A percentile compares a stretch with the other conserved stretches of the same genome.
phyloP scores from a whole-genome alignment of 2,113 vertebrate species.

The Coregonus clupeaformis region DNA sequence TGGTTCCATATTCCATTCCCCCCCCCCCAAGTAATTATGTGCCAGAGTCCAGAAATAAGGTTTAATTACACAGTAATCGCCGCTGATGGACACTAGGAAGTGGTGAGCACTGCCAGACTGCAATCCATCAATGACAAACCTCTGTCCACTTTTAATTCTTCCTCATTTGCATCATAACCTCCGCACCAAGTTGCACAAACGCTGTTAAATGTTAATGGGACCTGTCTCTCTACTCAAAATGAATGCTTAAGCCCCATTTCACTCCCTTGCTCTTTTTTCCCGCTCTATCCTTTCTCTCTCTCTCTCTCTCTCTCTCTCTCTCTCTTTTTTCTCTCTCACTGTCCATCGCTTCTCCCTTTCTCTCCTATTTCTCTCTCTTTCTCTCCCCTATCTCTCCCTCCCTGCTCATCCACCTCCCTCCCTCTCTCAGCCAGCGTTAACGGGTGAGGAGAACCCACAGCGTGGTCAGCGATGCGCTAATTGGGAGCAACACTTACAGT shows the following conservation, averaged over 20 bases:
- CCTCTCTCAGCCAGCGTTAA: conserved; percentile 67
- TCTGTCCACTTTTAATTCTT: conserved; percentile 93
- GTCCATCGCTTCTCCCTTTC: background rate
- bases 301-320: conserved; percentile 1
- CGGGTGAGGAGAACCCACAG: conserved; percentile 79
- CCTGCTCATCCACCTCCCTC: background rate
- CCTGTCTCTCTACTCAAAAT: conserved; percentile 90
- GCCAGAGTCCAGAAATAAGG: conserved; percentile 92
- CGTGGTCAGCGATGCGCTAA: conserved; percentile 97
- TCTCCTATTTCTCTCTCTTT: background rate
- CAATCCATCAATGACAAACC: conserved; percentile 95
- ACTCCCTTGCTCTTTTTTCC: background rate
- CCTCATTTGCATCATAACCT: conserved; percentile 94
- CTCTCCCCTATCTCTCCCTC: conserved; percentile 15
- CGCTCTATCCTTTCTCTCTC: background rate
- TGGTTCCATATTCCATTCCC: conserved; percentile 76
- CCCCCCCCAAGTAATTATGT: conserved; percentile 90
- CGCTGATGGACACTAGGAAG: conserved; percentile 91
- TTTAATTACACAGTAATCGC: conserved; percentile 96
- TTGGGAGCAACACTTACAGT: conserved; percentile 99
- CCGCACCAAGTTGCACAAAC: conserved; percentile 90
- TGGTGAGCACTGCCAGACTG: conserved; percentile 90
- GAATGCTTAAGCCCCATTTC: conserved; percentile 86
- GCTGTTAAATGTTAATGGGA: conserved; percentile 95
- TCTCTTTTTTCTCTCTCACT: background rate